Percentiles rank a stretch among this genome's conserved stretches.
These are phyloP conservation scores for Cossypha caffra DNA, from an alignment of 2,797 vertebrate species.

Conservation along the genomic window DNA sequence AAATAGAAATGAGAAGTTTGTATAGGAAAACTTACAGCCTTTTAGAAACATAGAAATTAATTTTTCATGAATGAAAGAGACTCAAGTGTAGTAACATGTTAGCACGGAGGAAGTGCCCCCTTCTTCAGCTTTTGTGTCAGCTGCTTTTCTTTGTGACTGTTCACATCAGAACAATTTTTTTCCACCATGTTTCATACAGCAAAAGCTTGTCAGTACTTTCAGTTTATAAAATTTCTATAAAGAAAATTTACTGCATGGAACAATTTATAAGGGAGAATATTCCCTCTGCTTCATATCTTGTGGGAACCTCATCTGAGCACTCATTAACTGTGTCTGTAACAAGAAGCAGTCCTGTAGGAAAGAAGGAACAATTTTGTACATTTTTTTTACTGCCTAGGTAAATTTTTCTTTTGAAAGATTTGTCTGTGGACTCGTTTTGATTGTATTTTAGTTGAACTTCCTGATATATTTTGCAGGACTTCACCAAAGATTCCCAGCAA, in stretches of 20 bases:
- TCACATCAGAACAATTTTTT: not conserved
- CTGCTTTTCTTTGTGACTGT: not conserved
- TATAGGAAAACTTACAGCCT: not conserved
- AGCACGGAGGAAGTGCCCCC: not conserved
- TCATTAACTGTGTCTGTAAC: not conserved
- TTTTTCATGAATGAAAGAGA: not conserved
- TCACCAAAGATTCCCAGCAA: not conserved
- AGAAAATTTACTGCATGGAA: not conserved
- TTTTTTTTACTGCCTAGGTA: not conserved
- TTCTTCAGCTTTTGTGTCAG: not conserved
- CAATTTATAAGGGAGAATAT: not conserved
- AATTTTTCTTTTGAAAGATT: not conserved
- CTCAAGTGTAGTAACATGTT: rapidly evolving
- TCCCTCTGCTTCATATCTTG: not conserved
- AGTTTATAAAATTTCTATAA: not conserved
- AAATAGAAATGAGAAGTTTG: not conserved
- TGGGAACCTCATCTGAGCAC: not conserved
- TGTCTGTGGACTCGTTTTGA: not conserved
- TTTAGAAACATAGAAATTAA: not conserved
- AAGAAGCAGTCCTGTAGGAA: not conserved
- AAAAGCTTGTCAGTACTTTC: not conserved
- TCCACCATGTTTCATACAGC: not conserved
- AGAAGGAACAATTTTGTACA: not conserved
- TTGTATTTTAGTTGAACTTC: not conserved
- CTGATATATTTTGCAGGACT: not conserved